Evolutionary conservation across 92 coral and sea anemone genomes (phyloP), one percentile per base, ranked within the genome.

Genomic region (Porites divaricata): DNA sequence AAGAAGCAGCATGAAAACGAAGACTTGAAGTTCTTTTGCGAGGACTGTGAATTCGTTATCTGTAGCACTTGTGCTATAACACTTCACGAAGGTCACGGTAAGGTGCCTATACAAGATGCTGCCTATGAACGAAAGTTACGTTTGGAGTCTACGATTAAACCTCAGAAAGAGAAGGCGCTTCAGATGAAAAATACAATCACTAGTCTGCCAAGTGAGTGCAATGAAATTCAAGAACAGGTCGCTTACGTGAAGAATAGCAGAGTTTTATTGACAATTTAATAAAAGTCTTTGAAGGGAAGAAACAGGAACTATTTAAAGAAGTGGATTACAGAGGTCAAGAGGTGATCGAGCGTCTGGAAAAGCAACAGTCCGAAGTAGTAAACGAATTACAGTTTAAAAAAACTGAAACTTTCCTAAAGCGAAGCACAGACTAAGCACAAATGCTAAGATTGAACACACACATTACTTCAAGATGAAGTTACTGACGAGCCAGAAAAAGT

Each of bases 371-470:
- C 11, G 67, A 54, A 49, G 16, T 75, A 2, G 50, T 56, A 75
- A 12, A 20, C 17, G 59, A 75, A 54, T 20, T 72, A 50, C n/a
- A 72, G 57, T 0, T 75, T 75, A 52, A 75, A 28, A 54, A 75
- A 21, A 61, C 49, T 14, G 48, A 57, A 28, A 56, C 49, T 9
- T 48, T 75, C 9, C 16, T 75, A 6, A 16, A 75, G 9, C 64
- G 80, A 75, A 54, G 80, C 66, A 61, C 80, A 4, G 11, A 4
- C 64, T 67, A 75, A 54, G 80, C 66, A 61, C 80, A 4, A 23
- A 4, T 49, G 80, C 80, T 15, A 67, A 75, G 22, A 75, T 75
- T 14, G 80, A 17, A 9, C 80, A 75, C 8, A 59, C 54, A 56
- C 54, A 53, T 9, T 0, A 1, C 0, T 72, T 11, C 26, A 9